Evolutionary conservation across 37 sponge, comb jelly and placozoan species (phyloP).

Genomic region (Halichondria panicea): DNA sequence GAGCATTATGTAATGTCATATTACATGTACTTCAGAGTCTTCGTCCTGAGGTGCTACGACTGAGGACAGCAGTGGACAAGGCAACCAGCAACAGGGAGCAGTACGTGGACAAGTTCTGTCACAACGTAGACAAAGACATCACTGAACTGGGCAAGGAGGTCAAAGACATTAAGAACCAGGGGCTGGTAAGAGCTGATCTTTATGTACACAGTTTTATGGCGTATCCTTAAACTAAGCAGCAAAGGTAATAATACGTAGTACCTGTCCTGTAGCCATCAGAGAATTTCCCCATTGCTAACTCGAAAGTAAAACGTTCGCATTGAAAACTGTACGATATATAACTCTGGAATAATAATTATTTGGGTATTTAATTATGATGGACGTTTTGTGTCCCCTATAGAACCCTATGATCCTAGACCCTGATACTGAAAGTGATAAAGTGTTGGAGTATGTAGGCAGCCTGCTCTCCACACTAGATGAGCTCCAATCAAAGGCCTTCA

Average conservation of each 20-base stretch:
- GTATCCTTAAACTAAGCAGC: not conserved
- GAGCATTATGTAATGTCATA: too few species aligned
- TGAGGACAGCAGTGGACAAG: slow-evolving; percentile 85
- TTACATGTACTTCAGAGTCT: too few species aligned
- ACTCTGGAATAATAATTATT: too few species aligned
- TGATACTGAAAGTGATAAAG: slow-evolving; percentile 62
- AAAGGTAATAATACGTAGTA: not conserved
- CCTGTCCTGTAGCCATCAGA: not conserved
- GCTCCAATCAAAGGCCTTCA: slow-evolving; percentile 84
- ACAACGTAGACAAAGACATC: slow-evolving; percentile 90
- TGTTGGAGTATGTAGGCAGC: slow-evolving; percentile 46
- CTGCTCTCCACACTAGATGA: slow-evolving; percentile 66
- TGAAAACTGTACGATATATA: too few species aligned
- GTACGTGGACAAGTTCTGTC: slow-evolving; percentile 87
- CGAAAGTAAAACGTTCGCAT: not conserved
- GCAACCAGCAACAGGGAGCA: slow-evolving; percentile 86
- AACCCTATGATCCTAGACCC: slow-evolving; percentile 83
- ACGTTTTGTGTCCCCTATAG: slow-evolving; percentile 15
- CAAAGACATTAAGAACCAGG: slow-evolving; percentile 85
- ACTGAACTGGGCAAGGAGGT: slow-evolving; percentile 81
- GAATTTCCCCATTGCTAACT: not conserved
- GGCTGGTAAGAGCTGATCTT: slow-evolving; percentile 82
- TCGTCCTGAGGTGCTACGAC: slow-evolving; percentile 73
- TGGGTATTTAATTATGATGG: too few species aligned
- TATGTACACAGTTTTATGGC: too few species aligned